Base-by-base conservation (phyloP, 2,797 vertebrate genomes). In the Pelobates cultripes region DNA sequence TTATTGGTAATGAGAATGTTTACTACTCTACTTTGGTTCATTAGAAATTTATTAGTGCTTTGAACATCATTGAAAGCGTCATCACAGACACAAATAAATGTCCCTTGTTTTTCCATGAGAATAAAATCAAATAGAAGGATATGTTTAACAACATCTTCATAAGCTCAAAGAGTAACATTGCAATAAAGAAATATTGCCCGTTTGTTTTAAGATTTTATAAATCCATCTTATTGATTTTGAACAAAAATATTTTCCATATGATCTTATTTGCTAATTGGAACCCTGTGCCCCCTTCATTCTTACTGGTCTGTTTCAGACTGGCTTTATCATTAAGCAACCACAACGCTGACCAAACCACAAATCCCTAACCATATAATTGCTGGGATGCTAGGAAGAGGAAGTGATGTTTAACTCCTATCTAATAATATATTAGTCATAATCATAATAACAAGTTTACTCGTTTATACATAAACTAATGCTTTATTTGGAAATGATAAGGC, bases 11-110 rank as follows among this genome's bases (percentile, higher is more conserved):
- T 73, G 57, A 1, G 83, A 5, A 43, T 73, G 63, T 57, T 79
- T 43, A 13, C 53, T 43, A 68, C 47, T 69, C 66, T 86, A 77
- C 73, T 51, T 42, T 63, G 43, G 10, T 64, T 63, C 73, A 76
- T 76, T 76, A 67, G 17, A 41, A 43, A 60, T 57, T 68, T 44
- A 68, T 55, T 42, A 68, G 47, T 43, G 17, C 28, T 77, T 12
- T 77, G 47, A 77, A 68, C 42, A 53, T 44, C 66, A 51, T 68
- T 68, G 64, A 77, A 53, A 17, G n/a, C 43, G 40, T 70, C 43
- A 43, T 67, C 44, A 17, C 14, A 44, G 45, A 12, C 40, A 13
- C 67, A 3, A 17, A 41, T 74, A 67, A 77, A 67, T 1, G 28
- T 77, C 63, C 51, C 15, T 55, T 3, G 4, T 17, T 77, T 10